phyloP scores from a whole-genome alignment of 2,888 invertebrate species.

The Leptodirus hochenwartii region DNA sequence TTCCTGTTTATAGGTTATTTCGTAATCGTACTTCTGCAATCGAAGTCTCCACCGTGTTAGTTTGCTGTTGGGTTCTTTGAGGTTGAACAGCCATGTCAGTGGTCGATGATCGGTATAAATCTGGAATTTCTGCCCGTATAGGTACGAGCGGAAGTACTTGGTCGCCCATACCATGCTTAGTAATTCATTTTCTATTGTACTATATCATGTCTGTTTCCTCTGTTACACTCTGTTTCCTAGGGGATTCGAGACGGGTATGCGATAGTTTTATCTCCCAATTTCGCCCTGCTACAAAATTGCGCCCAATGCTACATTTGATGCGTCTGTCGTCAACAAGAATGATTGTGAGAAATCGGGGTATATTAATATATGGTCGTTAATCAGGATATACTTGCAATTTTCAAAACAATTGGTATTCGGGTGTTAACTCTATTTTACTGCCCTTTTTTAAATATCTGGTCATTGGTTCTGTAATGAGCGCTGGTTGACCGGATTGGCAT shows the following conservation, averaged over 20 bases:
- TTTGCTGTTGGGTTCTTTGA: conserved; percentile 17
- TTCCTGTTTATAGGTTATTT: conserved; percentile 9
- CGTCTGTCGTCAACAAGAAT: conserved; percentile 15
- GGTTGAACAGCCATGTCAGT: conserved; percentile 12
- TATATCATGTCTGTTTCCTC: too few relatives aligned
- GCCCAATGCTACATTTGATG: conserved; percentile 12
- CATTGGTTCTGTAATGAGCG: too few relatives aligned
- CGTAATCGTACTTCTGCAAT: conserved; percentile 16
- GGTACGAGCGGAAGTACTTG: conserved; percentile 13
- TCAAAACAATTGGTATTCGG: too few relatives aligned
- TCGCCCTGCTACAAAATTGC: conserved; percentile 13
- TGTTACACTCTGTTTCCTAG: conserved; percentile 10
- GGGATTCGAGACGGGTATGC: conserved; percentile 12
- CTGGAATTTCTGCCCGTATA: conserved; percentile 10
- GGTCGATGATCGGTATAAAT: conserved; percentile 12
- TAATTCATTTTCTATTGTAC: conserved; percentile 15
- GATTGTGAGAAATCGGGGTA: conserved; percentile 15
- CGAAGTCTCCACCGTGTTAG: conserved; percentile 18
- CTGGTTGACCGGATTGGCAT: too few relatives aligned
- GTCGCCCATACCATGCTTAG: conserved; percentile 13
- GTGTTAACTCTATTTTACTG: too few relatives aligned
- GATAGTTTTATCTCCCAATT: conserved; percentile 12
- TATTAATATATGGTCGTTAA: conserved; percentile 12
- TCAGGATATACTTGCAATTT: too few relatives aligned
- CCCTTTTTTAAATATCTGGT: too few relatives aligned